These are phyloP conservation scores for Sander lucioperca DNA, from an alignment of 2,113 vertebrate species.

Conservation along the genomic window DNA sequence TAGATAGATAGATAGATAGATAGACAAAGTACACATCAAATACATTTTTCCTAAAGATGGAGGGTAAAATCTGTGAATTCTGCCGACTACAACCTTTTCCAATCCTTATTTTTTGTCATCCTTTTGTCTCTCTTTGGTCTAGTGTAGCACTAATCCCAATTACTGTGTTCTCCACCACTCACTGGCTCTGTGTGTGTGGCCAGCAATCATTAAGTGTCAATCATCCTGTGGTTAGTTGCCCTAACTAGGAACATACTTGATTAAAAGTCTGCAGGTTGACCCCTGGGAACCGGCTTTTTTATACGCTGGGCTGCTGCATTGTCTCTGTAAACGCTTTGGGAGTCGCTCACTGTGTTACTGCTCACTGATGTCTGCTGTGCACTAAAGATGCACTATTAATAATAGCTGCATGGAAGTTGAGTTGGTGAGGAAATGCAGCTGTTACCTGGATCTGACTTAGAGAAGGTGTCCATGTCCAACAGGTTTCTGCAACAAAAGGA, in stretches of 20 bases:
- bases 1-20: too few species aligned
- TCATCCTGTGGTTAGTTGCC: constrained; percentile 19
- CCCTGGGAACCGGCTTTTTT: constrained; percentile 3
- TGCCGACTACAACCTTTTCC: too few species aligned
- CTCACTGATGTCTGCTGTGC: constrained; percentile 12
- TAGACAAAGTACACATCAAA: too few species aligned
- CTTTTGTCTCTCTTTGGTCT: neutral
- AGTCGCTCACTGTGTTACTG: neutral
- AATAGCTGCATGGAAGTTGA: neutral
- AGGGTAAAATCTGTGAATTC: too few species aligned
- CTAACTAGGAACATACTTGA: constrained; percentile 33
- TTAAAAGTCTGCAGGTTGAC: constrained; percentile 16
- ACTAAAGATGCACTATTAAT: constrained; percentile 24
- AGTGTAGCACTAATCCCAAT: neutral
- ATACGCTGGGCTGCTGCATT: neutral
- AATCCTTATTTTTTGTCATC: too few species aligned
- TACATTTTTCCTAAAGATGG: too few species aligned
- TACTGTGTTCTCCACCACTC: constrained; percentile 7
- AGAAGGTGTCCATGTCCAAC: constrained; percentile 96
- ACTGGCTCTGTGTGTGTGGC: neutral
- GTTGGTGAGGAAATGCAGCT: constrained; percentile 20
- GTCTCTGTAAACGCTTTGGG: neutral
- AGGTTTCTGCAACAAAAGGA: constrained; percentile 87
- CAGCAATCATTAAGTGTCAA: constrained; percentile 20
- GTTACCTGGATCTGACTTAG: constrained; percentile 95